Evolutionary conservation across 2,888 invertebrate species (phyloP).

Genomic region (Apoda limacodes): DNA sequence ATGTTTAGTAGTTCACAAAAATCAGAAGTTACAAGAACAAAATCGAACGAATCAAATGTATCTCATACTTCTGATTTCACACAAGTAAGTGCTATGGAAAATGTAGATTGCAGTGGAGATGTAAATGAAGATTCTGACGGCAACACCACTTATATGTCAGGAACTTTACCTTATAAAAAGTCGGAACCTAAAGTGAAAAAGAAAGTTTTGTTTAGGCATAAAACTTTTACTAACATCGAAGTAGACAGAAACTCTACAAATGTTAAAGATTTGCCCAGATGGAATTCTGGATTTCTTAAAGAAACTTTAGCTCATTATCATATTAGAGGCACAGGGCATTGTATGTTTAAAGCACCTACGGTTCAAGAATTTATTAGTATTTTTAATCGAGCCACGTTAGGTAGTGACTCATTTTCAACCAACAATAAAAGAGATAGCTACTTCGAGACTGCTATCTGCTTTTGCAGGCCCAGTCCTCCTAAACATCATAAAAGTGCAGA

Average conservation of each 20-base stretch:
- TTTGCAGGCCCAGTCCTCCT: constrained; percentile 49
- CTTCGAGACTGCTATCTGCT: constrained; percentile 62
- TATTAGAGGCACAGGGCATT: constrained; percentile 60
- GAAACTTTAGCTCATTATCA: constrained; percentile 58
- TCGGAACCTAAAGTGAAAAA: constrained; percentile 32
- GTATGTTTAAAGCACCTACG: constrained; percentile 54
- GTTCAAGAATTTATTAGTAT: constrained; percentile 56
- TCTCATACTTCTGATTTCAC: constrained; percentile 40
- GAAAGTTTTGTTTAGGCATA: constrained; percentile 57
- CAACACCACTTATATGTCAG: constrained; percentile 52
- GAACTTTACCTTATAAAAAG: constrained; percentile 52
- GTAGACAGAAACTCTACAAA: constrained; percentile 46
- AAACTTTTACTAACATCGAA: constrained; percentile 62
- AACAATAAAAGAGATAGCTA: constrained; percentile 46
- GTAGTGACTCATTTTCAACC: constrained; percentile 38
- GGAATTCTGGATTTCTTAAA: constrained; percentile 45
- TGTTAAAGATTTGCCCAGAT: constrained; percentile 38
- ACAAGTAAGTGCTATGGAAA: constrained; percentile 58
- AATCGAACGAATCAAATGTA: constrained; percentile 37
- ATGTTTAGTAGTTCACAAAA: constrained; percentile 29
- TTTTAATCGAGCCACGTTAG: constrained; percentile 56
- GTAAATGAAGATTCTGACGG: constrained; percentile 37
- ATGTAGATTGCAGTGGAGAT: constrained; percentile 54
- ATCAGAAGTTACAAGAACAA: constrained; percentile 35
- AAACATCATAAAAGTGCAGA: constrained; percentile 58